phyloP scores from a whole-genome alignment of 1,140 invertebrate species.

The Hesperophylax magnus region DNA sequence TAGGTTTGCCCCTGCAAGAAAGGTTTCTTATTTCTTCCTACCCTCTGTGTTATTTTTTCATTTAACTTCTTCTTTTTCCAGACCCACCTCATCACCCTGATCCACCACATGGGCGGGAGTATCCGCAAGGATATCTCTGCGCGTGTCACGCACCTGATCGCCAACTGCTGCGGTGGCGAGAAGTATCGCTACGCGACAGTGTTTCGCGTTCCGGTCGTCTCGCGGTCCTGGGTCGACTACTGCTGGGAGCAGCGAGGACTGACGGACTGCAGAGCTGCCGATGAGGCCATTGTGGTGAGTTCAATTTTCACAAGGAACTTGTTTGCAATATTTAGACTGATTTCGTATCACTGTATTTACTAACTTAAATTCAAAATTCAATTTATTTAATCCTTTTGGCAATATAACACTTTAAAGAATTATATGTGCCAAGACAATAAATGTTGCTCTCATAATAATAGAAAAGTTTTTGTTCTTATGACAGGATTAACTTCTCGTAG shows the following conservation, averaged over 20 bases:
- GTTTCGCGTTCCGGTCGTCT: slow-evolving; percentile 91
- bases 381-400: neutral
- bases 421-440: too few relatives aligned
- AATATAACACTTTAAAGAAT: neutral
- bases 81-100: slow-evolving; percentile 86
- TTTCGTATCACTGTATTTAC: too few relatives aligned
- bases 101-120: slow-evolving; percentile 96
- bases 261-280: slow-evolving; percentile 76
- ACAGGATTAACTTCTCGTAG: too few relatives aligned
- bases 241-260: slow-evolving; percentile 87
- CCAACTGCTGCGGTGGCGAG: slow-evolving; percentile 86
- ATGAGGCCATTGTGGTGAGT: slow-evolving; percentile 80
- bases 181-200: slow-evolving; percentile 90
- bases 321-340: too few relatives aligned
- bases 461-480: too few relatives aligned
- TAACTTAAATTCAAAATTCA: too few relatives aligned
- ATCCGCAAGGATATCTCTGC: slow-evolving; percentile 89
- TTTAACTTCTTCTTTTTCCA: slow-evolving; percentile 64
- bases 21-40: too few relatives aligned
- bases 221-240: slow-evolving; percentile 87
- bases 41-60: too few relatives aligned
- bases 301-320: neutral
- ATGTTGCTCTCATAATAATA: too few relatives aligned
- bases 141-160: slow-evolving; percentile 94
- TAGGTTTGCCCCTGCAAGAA: too few relatives aligned